Evolutionary conservation across 2,113 vertebrate genomes (phyloP).

Genomic region (Cinclus mexicanus): DNA sequence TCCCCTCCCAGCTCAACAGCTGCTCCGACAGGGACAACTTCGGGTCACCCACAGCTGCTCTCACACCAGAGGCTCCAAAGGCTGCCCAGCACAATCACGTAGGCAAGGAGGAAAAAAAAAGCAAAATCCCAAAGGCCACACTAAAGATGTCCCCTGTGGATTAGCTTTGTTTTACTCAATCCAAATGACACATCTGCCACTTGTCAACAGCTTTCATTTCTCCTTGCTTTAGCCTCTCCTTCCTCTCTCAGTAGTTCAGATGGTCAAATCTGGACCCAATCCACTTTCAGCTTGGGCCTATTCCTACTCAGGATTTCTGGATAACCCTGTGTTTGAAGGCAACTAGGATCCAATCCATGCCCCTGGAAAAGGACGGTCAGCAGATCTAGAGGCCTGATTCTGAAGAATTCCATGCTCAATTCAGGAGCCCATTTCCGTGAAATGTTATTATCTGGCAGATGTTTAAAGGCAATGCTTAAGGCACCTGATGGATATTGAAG

Average conservation of each 20-base stretch:
- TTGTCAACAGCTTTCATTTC: background rate
- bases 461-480: background rate
- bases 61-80: background rate
- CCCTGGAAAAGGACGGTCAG: background rate
- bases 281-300: background rate
- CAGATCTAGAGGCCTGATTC: background rate
- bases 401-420: background rate
- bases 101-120: background rate
- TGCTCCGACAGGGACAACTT: background rate
- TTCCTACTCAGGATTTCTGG: background rate
- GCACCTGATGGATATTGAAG: background rate
- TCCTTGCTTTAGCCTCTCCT: background rate
- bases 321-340: background rate
- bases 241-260: background rate
- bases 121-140: background rate
- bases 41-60: background rate
- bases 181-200: constrained; percentile 20
- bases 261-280: background rate
- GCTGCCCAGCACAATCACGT: fast-evolving
- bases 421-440: background rate
- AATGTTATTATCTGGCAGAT: background rate
- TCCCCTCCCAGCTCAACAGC: background rate
- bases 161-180: background rate
- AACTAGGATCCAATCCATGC: background rate
- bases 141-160: constrained; percentile 2